Evolutionary conservation across 2,797 vertebrate species (phyloP).

Genomic region (Sardinella longiceps): DNA sequence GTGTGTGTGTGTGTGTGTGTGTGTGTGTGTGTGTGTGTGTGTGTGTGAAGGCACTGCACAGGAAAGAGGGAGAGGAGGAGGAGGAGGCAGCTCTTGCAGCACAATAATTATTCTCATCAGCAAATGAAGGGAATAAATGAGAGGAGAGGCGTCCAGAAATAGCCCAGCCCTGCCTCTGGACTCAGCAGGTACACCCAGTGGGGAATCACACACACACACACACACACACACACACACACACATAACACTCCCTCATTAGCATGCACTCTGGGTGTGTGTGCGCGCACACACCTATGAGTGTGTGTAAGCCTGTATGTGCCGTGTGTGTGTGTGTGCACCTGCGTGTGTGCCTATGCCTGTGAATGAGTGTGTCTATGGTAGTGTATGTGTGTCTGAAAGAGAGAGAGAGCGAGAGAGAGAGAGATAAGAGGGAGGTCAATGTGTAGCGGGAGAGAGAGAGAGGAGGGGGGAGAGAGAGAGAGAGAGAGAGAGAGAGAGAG

Average conservation of each 20-base stretch:
- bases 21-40: no score
- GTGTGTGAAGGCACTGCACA: no score
- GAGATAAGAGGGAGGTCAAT: no score
- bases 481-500: constrained; percentile 62
- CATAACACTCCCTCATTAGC: constrained; percentile 79
- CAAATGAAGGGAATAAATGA: constrained; percentile 86
- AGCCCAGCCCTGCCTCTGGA: constrained; percentile 77
- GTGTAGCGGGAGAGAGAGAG: constrained; percentile 51
- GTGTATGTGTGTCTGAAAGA: constrained; percentile 54
- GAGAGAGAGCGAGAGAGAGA: constrained; percentile 72
- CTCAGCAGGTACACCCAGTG: constrained; percentile 77
- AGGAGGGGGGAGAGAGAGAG: constrained; percentile 74
- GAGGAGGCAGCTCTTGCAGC: constrained; percentile 82
- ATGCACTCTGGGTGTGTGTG: constrained; percentile 63
- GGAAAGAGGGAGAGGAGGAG: constrained; percentile 46
- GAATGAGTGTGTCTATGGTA: no score
- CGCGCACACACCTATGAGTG: not conserved
- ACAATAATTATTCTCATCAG: constrained; percentile 84
- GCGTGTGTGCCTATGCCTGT: no score
- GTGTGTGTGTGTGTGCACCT: constrained; percentile 18
- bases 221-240: no score
- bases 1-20: no score
- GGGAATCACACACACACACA: constrained; percentile 61
- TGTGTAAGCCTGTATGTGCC: constrained; percentile 47
- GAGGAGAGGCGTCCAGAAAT: constrained; percentile 81